Base-by-base conservation (phyloP, 1,140 invertebrate species). In the Phymastichus coffea region DNA sequence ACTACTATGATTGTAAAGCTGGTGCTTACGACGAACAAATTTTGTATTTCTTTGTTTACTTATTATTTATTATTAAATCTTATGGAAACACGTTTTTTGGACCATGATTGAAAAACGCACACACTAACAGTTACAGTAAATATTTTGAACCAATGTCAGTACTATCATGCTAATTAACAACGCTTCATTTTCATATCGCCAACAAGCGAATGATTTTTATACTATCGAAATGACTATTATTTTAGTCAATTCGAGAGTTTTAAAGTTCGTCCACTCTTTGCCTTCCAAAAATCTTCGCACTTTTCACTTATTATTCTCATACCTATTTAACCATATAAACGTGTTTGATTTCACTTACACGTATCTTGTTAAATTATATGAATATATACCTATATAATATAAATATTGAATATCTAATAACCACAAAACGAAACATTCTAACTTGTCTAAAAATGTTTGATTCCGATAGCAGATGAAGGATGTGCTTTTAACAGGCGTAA, bases 241-340 rank as follows among this genome's bases (percentile, higher is more conserved):
- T 55, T 25, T 30, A 43, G 48, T 57, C 43, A 20, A 28, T 17
- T 63, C 64, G 56, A 64, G 67, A 66, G 56, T 71, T 64, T 63
- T 66, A 60, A 70, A 65, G 53, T 72, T 68, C 63, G 64, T 70
- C 68, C 70, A 72, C 61, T 69, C 52, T 72, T 71, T 72, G 70
- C 70, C 70, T 72, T 72, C 70, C 66, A 69, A 67, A 66, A 58
- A 63, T 64, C 63, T 64, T 70, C 63, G 66, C 63, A 62, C 41
- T 64, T 66, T 64, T 64, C 62, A 56, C 52, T 56, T 33, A 59
- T 35, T 61, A 66, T 59, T 61, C 61, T 63, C 63, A 60, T 62
- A 66, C 55, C 40, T 53, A 49, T 43, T 54, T 49, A 60, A 53
- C 20, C 28, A 56, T 41, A 47, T 47, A 64, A 54, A 61, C 59